These are phyloP conservation scores for Rhinolophus sinicus DNA, from an alignment of 2,113 vertebrate genomes.

Conservation along the genomic window DNA sequence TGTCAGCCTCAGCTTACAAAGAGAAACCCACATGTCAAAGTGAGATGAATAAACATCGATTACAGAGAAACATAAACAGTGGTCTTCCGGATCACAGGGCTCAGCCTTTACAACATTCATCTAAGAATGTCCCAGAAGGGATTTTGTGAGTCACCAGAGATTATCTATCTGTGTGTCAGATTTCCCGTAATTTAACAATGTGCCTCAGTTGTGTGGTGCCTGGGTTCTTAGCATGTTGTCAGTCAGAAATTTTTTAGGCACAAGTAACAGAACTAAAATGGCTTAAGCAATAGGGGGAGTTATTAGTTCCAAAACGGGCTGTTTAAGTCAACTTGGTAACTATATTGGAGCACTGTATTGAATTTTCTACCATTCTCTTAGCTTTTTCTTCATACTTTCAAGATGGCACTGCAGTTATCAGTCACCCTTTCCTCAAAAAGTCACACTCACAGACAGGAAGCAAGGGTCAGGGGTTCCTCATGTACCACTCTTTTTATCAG, in stretches of 20 bases:
- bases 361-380: not conserved
- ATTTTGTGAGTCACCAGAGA: not conserved
- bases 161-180: not conserved
- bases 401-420: rapidly evolving
- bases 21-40: not conserved
- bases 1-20: not conserved
- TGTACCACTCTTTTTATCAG: not conserved
- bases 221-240: not conserved
- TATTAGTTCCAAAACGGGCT: not conserved
- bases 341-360: not conserved
- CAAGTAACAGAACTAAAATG: not conserved
- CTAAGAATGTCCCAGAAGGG: not conserved
- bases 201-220: rapidly evolving
- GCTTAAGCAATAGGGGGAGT: not conserved
- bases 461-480: not conserved
- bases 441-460: not conserved
- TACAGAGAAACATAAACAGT: not conserved
- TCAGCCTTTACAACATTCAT: not conserved
- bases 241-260: not conserved
- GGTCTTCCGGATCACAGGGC: not conserved
- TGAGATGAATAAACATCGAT: not conserved
- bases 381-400: not conserved
- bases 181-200: not conserved
- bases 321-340: not conserved
- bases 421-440: not conserved